Conservation (phyloP, 2,888 invertebrate species). For the Eupithecia vulgata region DNA sequence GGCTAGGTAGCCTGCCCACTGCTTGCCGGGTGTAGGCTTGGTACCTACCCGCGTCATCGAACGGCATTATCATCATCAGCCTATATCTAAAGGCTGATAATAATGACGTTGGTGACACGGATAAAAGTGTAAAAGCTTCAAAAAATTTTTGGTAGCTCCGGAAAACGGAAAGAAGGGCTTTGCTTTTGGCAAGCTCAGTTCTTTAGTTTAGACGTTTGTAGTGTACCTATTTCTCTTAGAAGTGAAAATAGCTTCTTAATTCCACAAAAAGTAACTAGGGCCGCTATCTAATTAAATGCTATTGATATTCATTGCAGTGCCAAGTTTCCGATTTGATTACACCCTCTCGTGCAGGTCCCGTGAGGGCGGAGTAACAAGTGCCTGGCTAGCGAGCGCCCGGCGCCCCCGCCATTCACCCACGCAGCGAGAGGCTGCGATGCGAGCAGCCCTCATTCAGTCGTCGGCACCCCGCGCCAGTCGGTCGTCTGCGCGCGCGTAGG, state of each 20-base stretch:
- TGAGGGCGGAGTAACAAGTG: conserved; percentile 79
- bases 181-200: neutral
- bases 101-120: no score
- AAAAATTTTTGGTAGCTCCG: no score
- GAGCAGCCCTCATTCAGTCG: conserved; percentile 42
- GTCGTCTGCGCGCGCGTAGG: conserved; percentile 38
- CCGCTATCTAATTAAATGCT: conserved; percentile 60
- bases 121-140: no score
- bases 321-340: conserved; percentile 70
- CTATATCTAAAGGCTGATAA: no score
- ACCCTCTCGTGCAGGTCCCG: conserved; percentile 68
- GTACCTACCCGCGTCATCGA: no score
- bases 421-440: neutral
- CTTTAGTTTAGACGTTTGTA: neutral
- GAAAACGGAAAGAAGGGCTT: no score
- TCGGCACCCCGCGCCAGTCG: conserved; percentile 41
- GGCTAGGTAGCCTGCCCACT: no score
- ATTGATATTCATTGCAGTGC: conserved; percentile 56
- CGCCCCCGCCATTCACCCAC: conserved; percentile 55
- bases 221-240: neutral
- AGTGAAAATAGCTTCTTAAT: neutral
- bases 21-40: no score
- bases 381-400: conserved; percentile 63
- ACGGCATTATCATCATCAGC: no score
- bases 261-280: neutral